Percentiles rank a stretch among this genome's conserved stretches.
Conservation (phyloP, 2,113 vertebrate genomes). For the Verasper variegatus region DNA sequence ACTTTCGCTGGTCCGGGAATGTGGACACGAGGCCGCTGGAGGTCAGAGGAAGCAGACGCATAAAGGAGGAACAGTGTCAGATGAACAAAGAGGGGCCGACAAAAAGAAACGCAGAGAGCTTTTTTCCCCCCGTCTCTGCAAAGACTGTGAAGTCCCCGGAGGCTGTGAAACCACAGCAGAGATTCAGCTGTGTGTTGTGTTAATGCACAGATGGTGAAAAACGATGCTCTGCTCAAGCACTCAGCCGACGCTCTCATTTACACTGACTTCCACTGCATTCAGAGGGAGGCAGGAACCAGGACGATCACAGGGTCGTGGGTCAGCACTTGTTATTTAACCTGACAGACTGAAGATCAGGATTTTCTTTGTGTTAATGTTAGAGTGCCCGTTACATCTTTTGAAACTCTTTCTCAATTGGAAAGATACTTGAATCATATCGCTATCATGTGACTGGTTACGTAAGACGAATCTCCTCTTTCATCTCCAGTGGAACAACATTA, state of each 20-base stretch:
- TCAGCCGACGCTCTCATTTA: slow-evolving; percentile 16
- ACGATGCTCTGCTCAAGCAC: slow-evolving; percentile 18
- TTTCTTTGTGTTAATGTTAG: no score
- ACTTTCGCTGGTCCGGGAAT: slow-evolving; percentile 52
- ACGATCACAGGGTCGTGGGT: background rate
- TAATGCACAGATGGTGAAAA: slow-evolving; percentile 47
- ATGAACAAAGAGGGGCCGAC: slow-evolving; percentile 25
- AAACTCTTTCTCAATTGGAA: background rate
- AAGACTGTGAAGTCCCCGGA: slow-evolving; percentile 1
- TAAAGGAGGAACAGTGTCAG: slow-evolving; percentile 50
- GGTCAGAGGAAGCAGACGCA: slow-evolving; percentile 49
- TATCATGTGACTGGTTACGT: no score
- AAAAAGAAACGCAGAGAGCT: background rate
- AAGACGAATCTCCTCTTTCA: no score
- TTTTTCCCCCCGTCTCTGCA: slow-evolving; percentile 1
- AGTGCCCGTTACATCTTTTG: no score
- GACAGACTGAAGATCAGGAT: background rate
- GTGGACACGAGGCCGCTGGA: slow-evolving; percentile 34
- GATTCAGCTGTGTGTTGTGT: slow-evolving; percentile 17
- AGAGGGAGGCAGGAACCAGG: slow-evolving; percentile 20
- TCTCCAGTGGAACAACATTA: no score
- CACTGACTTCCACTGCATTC: slow-evolving; percentile 1
- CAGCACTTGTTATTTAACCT: background rate
- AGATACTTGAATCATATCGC: no score
- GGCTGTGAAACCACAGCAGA: background rate